Base-by-base conservation (phyloP, 1,140 invertebrate genomes). In the Melipona quadrifasciata region DNA sequence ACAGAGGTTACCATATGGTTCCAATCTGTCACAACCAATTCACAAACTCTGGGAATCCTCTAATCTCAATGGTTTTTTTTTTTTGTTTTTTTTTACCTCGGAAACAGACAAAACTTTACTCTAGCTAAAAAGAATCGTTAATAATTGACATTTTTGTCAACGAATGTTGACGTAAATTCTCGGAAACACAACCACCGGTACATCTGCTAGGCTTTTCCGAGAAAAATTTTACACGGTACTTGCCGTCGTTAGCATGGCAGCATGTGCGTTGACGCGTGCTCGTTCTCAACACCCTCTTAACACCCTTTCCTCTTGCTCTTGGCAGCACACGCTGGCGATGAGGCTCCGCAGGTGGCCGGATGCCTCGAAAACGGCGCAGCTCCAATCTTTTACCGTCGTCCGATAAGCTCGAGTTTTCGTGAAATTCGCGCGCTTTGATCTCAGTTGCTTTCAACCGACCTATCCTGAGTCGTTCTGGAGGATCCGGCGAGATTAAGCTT, bases 331-430 rank as follows among this genome's bases (percentile, higher is more conserved):
- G 61, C 68, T 72, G 39, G 76, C 51, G 51, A 65, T 67, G 84
- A 86, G 51, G 58, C n/a, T 76, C 65, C 55, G 86, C 72, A 87
- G 78, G 84, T 86, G 84, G 84, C 72, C 80, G 68, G 72, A 71
- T 82, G 27, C 17, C 16, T 81, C 19, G 12, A 53, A 86, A 86
- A 70, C 47, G 4, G 51, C 6, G n/a, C n/a, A 53, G 17, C 51
- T 73, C 17, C 17, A 17, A 24, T 24, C 14, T 21, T 55, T n/a
- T 47, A 8, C 6, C 24, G n/a, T 11, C 24, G n/a, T 78, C 5
- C 12, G 61, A 78, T 61, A 78, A 61, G 19, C 31, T 34, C 31
- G 12, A 27, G 21, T 39, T 31, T 17, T 39, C 21, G 73, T 55
- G 73, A 34, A 58, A 75, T 39, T 47, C 27, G 31, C 21, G 31